A percentile compares a stretch with the other conserved stretches of the same genome.
phyloP scores from a whole-genome alignment of 2,113 vertebrate genomes.

The Cochlearius cochlearius region DNA sequence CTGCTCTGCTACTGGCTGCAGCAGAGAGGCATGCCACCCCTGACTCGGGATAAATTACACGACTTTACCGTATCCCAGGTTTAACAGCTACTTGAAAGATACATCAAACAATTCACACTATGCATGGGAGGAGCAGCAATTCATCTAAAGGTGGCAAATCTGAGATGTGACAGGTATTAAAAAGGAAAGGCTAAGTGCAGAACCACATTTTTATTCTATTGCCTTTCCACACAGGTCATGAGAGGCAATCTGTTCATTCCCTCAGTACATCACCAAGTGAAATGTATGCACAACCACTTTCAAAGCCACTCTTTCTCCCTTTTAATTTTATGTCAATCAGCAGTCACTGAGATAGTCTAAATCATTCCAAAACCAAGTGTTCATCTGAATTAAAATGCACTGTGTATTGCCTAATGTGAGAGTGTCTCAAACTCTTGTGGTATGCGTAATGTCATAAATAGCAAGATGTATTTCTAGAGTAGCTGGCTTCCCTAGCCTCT shows the following conservation, averaged over 20 bases:
- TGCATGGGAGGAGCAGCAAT: conserved; percentile 39
- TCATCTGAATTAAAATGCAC: conserved; percentile 4
- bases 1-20: neutral
- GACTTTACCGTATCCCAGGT: neutral
- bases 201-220: conserved; percentile 45
- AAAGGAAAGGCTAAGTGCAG: conserved; percentile 18
- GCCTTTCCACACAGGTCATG: conserved; percentile 8
- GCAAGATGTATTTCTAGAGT: neutral
- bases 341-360: neutral
- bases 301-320: neutral
- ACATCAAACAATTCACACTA: conserved; percentile 29
- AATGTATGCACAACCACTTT: conserved; percentile 34
- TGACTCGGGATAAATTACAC: neutral
- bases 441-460: neutral
- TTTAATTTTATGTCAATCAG: conserved; percentile 43
- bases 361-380: neutral
- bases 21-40: neutral
- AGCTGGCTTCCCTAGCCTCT: neutral
- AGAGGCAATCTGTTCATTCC: neutral
- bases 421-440: neutral
- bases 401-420: neutral
- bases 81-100: conserved; percentile 36
- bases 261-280: neutral
- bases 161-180: conserved; percentile 29
- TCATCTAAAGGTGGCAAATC: conserved; percentile 41